Evolutionary conservation across 2,888 invertebrate species (phyloP), one percentile per base, ranked within the genome.

Genomic region (Acleris laterana): DNA sequence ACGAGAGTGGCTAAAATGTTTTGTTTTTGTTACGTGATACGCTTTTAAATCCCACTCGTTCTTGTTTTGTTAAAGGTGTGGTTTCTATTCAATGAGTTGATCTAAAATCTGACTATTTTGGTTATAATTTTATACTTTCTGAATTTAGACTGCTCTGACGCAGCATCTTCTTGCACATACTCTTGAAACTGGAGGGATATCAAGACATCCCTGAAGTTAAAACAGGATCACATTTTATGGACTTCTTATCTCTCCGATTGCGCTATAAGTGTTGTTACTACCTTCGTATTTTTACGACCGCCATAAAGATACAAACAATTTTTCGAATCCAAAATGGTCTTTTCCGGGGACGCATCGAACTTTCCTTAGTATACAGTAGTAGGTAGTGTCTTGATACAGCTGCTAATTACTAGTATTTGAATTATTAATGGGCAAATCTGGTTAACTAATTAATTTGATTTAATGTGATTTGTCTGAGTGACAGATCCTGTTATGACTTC

Each of bases 201-300:
- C 38, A 13, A 11, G 38, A 38, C 38, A 13, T 38, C 38, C 0
- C 13, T 13, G 13, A 38, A 38, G 38, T 38, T 38, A 38, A 13
- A 38, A 38, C 38, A 38, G 38, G 3, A 38, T 38, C 38, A 22
- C 22, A 22, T 22, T 50, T 50, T 50, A 22, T 9, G 1, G 22
- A 13, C 22, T 5, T 22, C 22, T 50, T 50, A 50, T 50, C 22
- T 11, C 11, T 20, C 11, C 50, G 22, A 20, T 6, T 25, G 16
- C 20, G 50, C 22, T 50, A 13, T 50, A 50, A 50, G 50, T 50
- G 50, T 20, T 20, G 22, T 22, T 22, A 50, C 50, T 50, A 16
- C 22, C 50, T 50, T 50, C 13, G 11, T 38, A 38, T 38, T 38
- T 38, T 50, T 50, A 50, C 50, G 50, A 50, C 16, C 17, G 28